Conservation (phyloP, 2,113 vertebrate species). For the Hippocampus guttulatus region DNA sequence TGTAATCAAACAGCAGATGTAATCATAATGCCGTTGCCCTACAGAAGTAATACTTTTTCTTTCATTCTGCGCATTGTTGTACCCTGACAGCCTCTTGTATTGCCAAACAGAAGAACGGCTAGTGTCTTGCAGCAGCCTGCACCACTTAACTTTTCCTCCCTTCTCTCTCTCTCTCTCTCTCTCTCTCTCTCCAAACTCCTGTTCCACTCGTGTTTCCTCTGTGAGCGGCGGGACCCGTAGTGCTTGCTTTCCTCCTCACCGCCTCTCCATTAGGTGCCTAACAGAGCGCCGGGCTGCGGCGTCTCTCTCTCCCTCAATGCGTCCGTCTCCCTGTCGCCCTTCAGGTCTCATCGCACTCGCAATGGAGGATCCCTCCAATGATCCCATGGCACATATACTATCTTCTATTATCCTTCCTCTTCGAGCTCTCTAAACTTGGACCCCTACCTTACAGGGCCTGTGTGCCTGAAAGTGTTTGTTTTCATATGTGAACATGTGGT, state of each 20-base stretch:
- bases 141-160: slow-evolving; percentile 30
- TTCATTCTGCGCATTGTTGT: not conserved
- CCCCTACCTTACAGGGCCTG: slow-evolving; percentile 9
- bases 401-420: slow-evolving; percentile 67
- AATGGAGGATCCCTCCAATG: slow-evolving; percentile 66
- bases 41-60: not conserved
- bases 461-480: slow-evolving; percentile 33
- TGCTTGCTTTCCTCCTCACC: slow-evolving; percentile 57
- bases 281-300: slow-evolving; percentile 67
- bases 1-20: not conserved
- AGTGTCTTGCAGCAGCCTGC: slow-evolving; percentile 33
- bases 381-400: slow-evolving; percentile 68
- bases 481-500: not conserved
- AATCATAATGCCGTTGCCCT: not conserved
- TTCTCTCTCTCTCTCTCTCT: slow-evolving; percentile 26
- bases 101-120: slow-evolving; percentile 6
- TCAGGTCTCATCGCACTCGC: slow-evolving; percentile 68
- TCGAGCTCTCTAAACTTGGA: slow-evolving; percentile 54
- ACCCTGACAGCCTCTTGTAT: slow-evolving; percentile 19
- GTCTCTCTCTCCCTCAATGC: slow-evolving; percentile 63
- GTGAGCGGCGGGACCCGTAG: slow-evolving; percentile 61
- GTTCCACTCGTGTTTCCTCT: slow-evolving; percentile 45
- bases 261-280: slow-evolving; percentile 72
- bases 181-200: slow-evolving; percentile 3
- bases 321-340: slow-evolving; percentile 67